phyloP scores from a whole-genome alignment of 2,888 invertebrate genomes.

The Drosophila formosana region DNA sequence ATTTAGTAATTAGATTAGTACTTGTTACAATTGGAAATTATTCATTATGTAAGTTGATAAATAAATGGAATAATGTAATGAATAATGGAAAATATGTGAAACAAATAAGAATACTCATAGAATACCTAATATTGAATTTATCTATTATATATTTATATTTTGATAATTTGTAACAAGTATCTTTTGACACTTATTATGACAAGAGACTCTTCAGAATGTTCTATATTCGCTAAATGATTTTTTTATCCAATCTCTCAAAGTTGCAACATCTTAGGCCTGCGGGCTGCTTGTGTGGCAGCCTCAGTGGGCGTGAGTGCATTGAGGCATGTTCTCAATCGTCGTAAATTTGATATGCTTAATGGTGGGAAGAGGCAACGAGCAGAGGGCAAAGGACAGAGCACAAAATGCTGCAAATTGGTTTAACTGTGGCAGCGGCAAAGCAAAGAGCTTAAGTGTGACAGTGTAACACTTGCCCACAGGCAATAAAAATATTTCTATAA shows the following conservation, averaged over 20 bases:
- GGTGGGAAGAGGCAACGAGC: constrained; percentile 22
- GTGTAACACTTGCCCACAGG: constrained; percentile 52
- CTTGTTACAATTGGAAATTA: too few species aligned
- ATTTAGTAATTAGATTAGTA: too few species aligned
- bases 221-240: background rate
- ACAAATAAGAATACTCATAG: too few species aligned
- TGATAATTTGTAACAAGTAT: background rate
- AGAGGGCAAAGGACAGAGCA: background rate
- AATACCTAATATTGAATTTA: background rate
- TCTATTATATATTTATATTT: too few species aligned
- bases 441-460: constrained; percentile 45
- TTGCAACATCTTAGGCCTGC: constrained; percentile 63
- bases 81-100: too few species aligned
- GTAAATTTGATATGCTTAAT: constrained; percentile 59
- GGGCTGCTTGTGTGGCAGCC: constrained; percentile 30
- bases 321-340: constrained; percentile 49
- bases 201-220: background rate
- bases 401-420: constrained; percentile 65
- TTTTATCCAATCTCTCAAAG: constrained; percentile 10
- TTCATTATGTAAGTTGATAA: too few species aligned
- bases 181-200: background rate
- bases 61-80: too few species aligned
- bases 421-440: constrained; percentile 48
- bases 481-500: constrained; percentile 58
- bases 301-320: constrained; percentile 53